phyloP scores from a whole-genome alignment of 2,797 vertebrate genomes.

The Cottoperca gobio region DNA sequence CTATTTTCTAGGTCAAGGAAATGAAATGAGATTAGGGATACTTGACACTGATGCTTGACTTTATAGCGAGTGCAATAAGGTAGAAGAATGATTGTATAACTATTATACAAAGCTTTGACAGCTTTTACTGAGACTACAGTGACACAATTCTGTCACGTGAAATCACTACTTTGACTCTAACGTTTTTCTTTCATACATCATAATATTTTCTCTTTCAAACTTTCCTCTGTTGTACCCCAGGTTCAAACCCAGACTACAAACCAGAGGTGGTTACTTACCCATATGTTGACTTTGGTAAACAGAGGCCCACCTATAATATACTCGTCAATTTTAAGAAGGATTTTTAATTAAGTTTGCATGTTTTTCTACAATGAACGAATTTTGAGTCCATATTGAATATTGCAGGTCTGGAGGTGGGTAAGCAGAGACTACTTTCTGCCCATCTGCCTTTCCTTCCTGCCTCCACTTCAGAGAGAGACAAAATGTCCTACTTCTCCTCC shows the following conservation, averaged over 20 bases:
- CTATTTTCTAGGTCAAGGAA: conserved; percentile 64
- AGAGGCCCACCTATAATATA: background rate
- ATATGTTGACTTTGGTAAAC: conserved; percentile 92
- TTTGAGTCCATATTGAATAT: conserved; percentile 26
- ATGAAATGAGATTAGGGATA: conserved; percentile 43
- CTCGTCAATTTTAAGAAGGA: background rate
- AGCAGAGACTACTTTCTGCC: conserved; percentile 92
- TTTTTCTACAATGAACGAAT: conserved; percentile 19
- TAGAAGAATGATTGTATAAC: conserved; percentile 1
- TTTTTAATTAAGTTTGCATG: background rate
- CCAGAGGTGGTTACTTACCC: conserved; percentile 93
- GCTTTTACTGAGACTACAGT: background rate
- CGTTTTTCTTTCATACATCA: background rate
- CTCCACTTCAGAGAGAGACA: conserved; percentile 89
- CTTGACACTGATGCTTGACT: too few relatives aligned
- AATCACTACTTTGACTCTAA: background rate
- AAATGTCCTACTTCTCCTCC: conserved; percentile 92
- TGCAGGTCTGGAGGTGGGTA: conserved; percentile 91
- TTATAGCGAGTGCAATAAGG: conserved; percentile 42
- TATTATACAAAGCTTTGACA: background rate
- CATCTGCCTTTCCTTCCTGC: conserved; percentile 90
- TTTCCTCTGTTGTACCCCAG: conserved; percentile 63
- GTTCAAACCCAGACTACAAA: conserved; percentile 80
- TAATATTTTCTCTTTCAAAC: background rate
- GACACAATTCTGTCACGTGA: background rate